Base-by-base conservation (phyloP, 2,797 vertebrate species). In the Pagetopsis macropterus region DNA sequence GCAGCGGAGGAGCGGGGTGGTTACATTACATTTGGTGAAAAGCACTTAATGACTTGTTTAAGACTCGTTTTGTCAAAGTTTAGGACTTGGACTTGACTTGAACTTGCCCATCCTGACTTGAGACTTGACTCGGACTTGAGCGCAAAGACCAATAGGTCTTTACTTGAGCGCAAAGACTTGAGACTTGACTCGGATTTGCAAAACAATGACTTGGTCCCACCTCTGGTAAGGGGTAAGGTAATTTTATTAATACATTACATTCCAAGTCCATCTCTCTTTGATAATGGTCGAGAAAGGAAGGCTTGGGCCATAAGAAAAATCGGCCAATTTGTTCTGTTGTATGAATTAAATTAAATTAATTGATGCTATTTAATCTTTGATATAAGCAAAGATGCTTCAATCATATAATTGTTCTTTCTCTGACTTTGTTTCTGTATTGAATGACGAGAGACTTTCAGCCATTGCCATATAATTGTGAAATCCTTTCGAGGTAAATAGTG, bases 241-340 rank as follows among this genome's bases (percentile, higher is more conserved):
- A 43, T n/a, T 65, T 65, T 3, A 23, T 50, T 43, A 13, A 27
- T 27, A 27, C 4, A 27, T 27, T 5, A 27, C 4, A 27, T 5
- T 27, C 27, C 27, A 58, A n/a, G 2, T 37, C 17, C 48, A 31
- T 54, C 9, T 74, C 15, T 55, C 33, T 51, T 57, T 66, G 57
- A 3, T 59, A 40, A 19, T 52, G 48, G 19, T 74, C 14, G 33
- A 12, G 23, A 59, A 37, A 33, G 13, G n/a, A 9, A 40, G 17
- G 44, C 56, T 50, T 7, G 21, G 50, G 48, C 27, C 23, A 27
- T 14, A 50, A 9, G 51, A 43, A 48, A 37, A 17, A 70, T 21
- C 17, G 33, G 3, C 54, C 31, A 50, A 50, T 50, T 11, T 43
- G 10, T 45, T 31, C 12, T 31, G 23, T 70, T 41, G 17, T 27